Base-by-base conservation (phyloP, 2,888 invertebrate genomes). In the Cryptosula pallasiana region DNA sequence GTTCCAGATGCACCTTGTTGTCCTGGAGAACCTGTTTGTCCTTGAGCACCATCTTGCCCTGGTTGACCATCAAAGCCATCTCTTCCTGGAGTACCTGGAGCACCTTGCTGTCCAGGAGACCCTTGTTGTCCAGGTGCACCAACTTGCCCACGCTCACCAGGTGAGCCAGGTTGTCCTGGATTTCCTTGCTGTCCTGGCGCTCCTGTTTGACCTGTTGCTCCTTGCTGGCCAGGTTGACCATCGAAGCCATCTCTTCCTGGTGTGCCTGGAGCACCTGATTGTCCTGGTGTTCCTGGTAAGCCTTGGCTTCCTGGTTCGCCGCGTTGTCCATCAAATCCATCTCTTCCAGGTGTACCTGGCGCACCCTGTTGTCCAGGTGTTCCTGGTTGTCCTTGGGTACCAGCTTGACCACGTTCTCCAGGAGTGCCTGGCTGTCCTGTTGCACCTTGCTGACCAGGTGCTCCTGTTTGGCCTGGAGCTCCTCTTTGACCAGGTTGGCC, bases 21-120 rank as follows among this genome's bases (percentile, higher is more conserved):
- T 63, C 35, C 58, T 45, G 69, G 63, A 16, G 20, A 27, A 25
- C 63, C 63, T 25, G 25, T 20, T 55, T 55, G 13, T 55, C 55
- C 55, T 23, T 3, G 27, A 9, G 20, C 32, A n/a, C 63, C 63
- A 32, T 2, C 13, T 32, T 63, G 29, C n/a, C 63, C 63, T 13
- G 63, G 9, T 63, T 27, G 63, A 34, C 63, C 63, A 25, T 27
- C 29, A 9, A 29, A 27, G 27, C 73, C 73, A 36, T 54, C 32
- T 13, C 25, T 25, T n/a, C 57, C 57, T 13, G 29, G 55, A n/a
- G 27, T 5, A 16, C 72, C 72, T 29, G 58, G 29, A 25, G 25
- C 1, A 35, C 72, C 72, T 25, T 5, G 25, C 32, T 27, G 63
- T 63, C 75, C 63, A 32, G 63, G 63, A 32, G 63, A 2, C 3